These are phyloP conservation scores for Syrmaticus mikado DNA, from an alignment of 2,113 vertebrate genomes.

Conservation along the genomic window DNA sequence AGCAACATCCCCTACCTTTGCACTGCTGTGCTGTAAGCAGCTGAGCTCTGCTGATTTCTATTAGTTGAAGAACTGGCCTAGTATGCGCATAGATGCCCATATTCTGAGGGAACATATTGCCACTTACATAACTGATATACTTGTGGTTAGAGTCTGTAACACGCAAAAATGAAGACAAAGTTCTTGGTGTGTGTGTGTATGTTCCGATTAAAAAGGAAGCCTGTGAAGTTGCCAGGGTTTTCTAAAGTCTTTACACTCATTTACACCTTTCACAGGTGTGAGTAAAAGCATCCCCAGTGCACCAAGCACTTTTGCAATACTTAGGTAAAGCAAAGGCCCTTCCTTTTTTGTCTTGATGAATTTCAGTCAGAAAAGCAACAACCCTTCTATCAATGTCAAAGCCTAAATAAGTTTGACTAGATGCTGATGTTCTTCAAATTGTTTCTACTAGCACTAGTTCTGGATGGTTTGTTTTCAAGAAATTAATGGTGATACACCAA, in stretches of 20 bases:
- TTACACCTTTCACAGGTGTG: background rate
- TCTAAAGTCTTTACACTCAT: background rate
- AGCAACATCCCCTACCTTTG: background rate
- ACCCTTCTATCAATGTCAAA: conserved; percentile 56
- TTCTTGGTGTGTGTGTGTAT: background rate
- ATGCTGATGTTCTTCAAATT: conserved; percentile 63
- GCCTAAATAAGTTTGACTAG: conserved; percentile 60
- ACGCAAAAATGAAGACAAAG: conserved; percentile 17
- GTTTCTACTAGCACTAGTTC: conserved; percentile 61
- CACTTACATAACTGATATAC: background rate
- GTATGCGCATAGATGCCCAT: fast-evolving
- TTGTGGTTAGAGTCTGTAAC: background rate
- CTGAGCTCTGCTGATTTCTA: background rate
- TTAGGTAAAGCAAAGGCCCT: background rate
- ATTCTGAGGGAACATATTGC: fast-evolving
- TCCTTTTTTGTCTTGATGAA: fast-evolving
- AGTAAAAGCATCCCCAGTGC: background rate
- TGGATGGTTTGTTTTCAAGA: conserved; percentile 69
- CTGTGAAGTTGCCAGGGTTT: background rate
- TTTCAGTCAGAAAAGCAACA: conserved; percentile 11
- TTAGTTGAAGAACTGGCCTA: background rate
- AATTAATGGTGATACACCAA: conserved; percentile 74
- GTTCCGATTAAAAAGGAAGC: background rate
- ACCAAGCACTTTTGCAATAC: fast-evolving
- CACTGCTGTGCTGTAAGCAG: background rate